Base-by-base conservation (phyloP, 2,888 invertebrate genomes). In the Drosophila peninsularis region DNA sequence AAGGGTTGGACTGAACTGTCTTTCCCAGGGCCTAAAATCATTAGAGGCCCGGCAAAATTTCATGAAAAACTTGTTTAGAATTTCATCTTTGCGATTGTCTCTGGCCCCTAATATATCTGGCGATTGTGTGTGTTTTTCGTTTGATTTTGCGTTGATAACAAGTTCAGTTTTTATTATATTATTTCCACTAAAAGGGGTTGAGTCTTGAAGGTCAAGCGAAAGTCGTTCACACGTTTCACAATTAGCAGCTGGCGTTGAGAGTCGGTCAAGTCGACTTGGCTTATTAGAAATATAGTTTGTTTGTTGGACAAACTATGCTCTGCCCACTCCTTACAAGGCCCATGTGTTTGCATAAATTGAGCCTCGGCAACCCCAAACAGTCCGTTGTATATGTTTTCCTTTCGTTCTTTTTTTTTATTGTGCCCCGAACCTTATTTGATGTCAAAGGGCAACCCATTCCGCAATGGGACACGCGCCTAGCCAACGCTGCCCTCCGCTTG, bases 151-250 rank as follows among this genome's bases (percentile, higher is more conserved):
- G 77, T 81, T 83, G 87, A 87, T 82, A 87, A 83, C 89, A 79
- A 84, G 87, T 87, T 87, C 87, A 75, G 79, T 42, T 62, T 44
- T n/a, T 36, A 54, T 55, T 50, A 36, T 50, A 41, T 49, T 36
- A 14, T 19, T 17, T 41, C 21, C 32, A 14, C n/a, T 7, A 42
- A 39, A 45, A 30, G 45, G 47, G 34, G 42, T 13, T 34, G 36
- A 24, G 27, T 30, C 36, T 60, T 70, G 87, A 84, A 86, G 85
- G 85, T 86, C 89, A 86, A 69, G 55, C 75, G 39, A 80, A 81
- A 70, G 84, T 81, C 75, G 80, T 89, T 85, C 85, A 84, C 85
- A 89, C 85, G 85, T 84, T 79, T 81, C 69, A 75, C 82, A 84
- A 87, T 84, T 89, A 89, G 88, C 85, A 85, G 85, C 85, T 85